Evolutionary conservation across 1,140 invertebrate genomes (phyloP).

Genomic region (Lasaia peninsularis): DNA sequence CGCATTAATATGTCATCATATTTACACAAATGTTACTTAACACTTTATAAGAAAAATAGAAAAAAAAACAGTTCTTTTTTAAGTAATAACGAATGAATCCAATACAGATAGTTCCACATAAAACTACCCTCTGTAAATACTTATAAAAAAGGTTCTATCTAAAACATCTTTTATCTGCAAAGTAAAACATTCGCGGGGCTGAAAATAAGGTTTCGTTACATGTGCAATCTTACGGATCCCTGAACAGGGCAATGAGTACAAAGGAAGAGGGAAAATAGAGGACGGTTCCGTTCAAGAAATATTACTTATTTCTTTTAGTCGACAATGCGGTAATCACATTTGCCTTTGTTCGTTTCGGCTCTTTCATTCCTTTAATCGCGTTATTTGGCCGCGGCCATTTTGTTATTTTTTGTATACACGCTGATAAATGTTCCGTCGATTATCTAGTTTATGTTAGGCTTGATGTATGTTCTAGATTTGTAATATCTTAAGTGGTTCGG

Average conservation of each 20-base stretch:
- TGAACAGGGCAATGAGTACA: slow-evolving; percentile 33
- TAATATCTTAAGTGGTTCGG: background rate
- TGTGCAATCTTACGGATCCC: slow-evolving; percentile 27
- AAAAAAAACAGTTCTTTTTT: too few relatives aligned
- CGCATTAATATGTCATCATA: too few relatives aligned
- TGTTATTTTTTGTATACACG: slow-evolving; percentile 6
- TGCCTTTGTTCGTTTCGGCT: slow-evolving; percentile 67
- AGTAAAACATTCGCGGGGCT: slow-evolving; percentile 8
- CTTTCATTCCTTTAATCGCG: slow-evolving; percentile 73
- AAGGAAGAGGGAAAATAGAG: slow-evolving; percentile 29
- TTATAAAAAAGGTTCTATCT: slow-evolving; percentile 5
- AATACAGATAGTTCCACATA: slow-evolving; percentile 3
- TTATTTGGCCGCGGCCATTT: slow-evolving; percentile 53
- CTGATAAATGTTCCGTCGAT: slow-evolving; percentile 4
- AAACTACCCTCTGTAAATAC: background rate
- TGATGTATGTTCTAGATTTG: slow-evolving; percentile 6
- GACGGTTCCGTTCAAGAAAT: slow-evolving; percentile 47
- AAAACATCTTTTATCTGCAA: slow-evolving; percentile 8
- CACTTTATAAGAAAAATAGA: too few relatives aligned
- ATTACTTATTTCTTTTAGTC: slow-evolving; percentile 71
- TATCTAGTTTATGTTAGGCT: background rate
- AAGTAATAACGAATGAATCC: too few relatives aligned
- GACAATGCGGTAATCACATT: slow-evolving; percentile 73
- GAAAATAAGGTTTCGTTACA: slow-evolving; percentile 27
- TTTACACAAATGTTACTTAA: too few relatives aligned